phyloP scores from a whole-genome alignment of 2,797 vertebrate species.

The Picus viridis region DNA sequence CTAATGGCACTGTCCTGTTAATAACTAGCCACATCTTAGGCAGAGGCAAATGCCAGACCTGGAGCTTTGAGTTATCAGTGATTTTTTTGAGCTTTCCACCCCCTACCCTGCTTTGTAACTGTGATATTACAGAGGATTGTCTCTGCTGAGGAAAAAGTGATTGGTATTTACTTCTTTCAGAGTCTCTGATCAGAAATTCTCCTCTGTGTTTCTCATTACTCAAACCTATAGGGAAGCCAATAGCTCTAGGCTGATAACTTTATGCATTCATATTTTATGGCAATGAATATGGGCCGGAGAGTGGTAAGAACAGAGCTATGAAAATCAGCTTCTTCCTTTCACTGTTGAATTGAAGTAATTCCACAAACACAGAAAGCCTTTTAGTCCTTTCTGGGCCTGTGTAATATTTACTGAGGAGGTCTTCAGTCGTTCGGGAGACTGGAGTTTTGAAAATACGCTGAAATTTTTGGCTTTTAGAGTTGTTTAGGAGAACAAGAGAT shows the following conservation, averaged over 20 bases:
- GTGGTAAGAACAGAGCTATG: slow-evolving; percentile 24
- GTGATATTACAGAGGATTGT: neutral
- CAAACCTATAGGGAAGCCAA: slow-evolving; percentile 39
- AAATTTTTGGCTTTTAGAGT: neutral
- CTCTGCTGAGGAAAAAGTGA: neutral
- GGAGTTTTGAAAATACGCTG: neutral
- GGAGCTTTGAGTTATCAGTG: neutral
- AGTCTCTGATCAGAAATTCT: slow-evolving; percentile 16
- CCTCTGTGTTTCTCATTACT: slow-evolving; percentile 33
- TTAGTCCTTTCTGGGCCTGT: neutral
- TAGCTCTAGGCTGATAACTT: slow-evolving; percentile 45
- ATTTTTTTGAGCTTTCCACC: neutral
- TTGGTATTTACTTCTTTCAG: slow-evolving; percentile 28
- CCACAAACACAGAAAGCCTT: neutral
- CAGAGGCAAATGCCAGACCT: neutral
- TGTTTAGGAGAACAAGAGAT: slow-evolving; percentile 41
- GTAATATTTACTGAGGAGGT: neutral
- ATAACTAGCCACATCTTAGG: neutral
- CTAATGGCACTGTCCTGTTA: neutral
- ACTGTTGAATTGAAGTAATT: neutral
- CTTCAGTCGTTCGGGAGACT: neutral
- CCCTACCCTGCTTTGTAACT: neutral
- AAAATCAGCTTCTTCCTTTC: slow-evolving; percentile 3
- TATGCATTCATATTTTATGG: slow-evolving; percentile 55
- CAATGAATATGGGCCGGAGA: slow-evolving; percentile 22